These are phyloP conservation scores for Pachliopta kotzebuea DNA, from an alignment of 2,888 invertebrate genomes.

Conservation along the genomic window DNA sequence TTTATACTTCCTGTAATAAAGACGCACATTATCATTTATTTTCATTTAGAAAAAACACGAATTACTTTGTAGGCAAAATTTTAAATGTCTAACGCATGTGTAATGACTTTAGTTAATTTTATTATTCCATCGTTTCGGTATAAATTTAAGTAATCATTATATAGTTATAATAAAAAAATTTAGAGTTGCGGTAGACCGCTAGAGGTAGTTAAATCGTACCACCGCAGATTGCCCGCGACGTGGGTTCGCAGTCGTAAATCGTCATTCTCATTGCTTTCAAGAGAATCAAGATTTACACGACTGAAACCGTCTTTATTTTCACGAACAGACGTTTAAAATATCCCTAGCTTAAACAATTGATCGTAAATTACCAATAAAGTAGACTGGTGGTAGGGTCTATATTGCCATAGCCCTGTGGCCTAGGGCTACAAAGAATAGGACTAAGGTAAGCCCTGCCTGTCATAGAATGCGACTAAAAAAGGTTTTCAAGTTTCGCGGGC, in stretches of 20 bases:
- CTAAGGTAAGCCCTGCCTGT: no score
- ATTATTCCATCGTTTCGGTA: no score
- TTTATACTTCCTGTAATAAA: not conserved
- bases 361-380: no score
- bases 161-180: no score
- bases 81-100: not conserved
- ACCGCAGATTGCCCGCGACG: conserved; percentile 16
- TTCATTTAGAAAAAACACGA: not conserved
- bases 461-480: no score
- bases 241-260: conserved; percentile 14
- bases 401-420: no score
- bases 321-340: conserved; percentile 10
- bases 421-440: no score
- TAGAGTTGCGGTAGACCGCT: conserved; percentile 12
- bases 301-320: conserved; percentile 24
- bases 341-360: no score
- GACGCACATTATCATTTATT: not conserved
- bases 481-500: no score
- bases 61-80: not conserved
- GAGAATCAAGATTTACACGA: not conserved
- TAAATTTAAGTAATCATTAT: no score
- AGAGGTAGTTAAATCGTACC: conserved; percentile 15
- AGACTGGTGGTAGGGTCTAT: no score
- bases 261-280: not conserved
- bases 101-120: no score